These are phyloP conservation scores for Aptenodytes forsteri DNA, from an alignment of 2,113 vertebrate species.

Conservation along the genomic window DNA sequence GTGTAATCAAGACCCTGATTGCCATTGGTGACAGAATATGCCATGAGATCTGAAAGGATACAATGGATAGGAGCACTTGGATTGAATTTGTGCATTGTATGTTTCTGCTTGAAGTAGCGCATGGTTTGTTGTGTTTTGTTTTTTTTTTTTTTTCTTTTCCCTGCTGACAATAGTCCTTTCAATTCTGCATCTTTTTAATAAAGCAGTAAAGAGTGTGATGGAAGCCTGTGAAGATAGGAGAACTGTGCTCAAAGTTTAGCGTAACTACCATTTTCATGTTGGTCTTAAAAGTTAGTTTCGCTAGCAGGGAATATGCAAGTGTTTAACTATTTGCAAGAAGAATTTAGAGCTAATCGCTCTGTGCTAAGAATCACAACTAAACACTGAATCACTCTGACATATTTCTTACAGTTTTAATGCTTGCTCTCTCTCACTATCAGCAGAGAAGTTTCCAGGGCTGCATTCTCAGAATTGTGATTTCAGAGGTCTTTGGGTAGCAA, in stretches of 20 bases:
- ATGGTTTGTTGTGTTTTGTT: not conserved
- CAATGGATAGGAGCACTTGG: not conserved
- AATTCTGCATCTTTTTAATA: not conserved
- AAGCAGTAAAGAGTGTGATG: not conserved
- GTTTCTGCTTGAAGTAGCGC: not conserved
- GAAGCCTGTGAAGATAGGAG: not conserved
- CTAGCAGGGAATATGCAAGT: not conserved
- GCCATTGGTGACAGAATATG: not conserved
- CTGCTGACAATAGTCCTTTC: not conserved
- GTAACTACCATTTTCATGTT: not conserved
- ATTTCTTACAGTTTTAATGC: not conserved
- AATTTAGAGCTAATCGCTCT: not conserved
- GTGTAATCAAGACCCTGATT: not conserved
- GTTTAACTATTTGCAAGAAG: not conserved
- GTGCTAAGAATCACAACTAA: not conserved
- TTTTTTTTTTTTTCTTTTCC: not conserved
- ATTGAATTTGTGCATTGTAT: not conserved
- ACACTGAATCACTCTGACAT: fast-evolving
- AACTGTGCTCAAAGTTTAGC: not conserved
- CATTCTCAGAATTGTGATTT: not conserved
- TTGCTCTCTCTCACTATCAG: not conserved
- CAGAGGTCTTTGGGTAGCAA: not conserved
- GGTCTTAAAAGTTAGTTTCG: not conserved
- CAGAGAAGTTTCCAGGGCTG: not conserved
- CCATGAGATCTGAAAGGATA: not conserved